Conservation (phyloP, 1,140 invertebrate genomes). For the Procambarus virginalis region DNA sequence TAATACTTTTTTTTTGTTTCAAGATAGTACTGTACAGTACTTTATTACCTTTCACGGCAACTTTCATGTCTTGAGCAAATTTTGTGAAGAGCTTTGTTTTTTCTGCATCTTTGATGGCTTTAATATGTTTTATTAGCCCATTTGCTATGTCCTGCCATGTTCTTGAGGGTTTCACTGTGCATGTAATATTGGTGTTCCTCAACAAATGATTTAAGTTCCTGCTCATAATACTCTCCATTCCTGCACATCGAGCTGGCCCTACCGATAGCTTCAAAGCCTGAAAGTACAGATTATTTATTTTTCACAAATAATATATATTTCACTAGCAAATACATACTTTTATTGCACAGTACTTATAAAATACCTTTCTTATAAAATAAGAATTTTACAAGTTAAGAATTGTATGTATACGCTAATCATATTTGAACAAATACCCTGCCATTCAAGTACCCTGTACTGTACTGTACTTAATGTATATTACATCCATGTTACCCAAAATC, state of each 20-base stretch:
- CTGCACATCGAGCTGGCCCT: not conserved
- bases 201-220: not conserved
- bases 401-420: too few relatives aligned
- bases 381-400: too few relatives aligned
- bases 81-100: conserved; percentile 75
- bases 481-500: too few relatives aligned
- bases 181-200: not conserved
- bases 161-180: not conserved
- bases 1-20: too few relatives aligned
- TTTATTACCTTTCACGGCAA: conserved; percentile 75
- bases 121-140: conserved; percentile 83
- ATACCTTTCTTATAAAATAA: too few relatives aligned
- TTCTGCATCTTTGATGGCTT: conserved; percentile 79
- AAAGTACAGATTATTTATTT: not conserved
- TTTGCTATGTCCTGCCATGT: conserved; percentile 81
- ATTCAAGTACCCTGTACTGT: too few relatives aligned
- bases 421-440: too few relatives aligned
- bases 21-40: too few relatives aligned
- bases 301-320: too few relatives aligned
- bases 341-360: too few relatives aligned
- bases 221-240: not conserved
- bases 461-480: too few relatives aligned
- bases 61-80: conserved; percentile 76
- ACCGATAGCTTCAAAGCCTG: not conserved
- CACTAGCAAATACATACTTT: too few relatives aligned